phyloP scores from a whole-genome alignment of 2,888 invertebrate species.

The Nemotelus pantherinus region DNA sequence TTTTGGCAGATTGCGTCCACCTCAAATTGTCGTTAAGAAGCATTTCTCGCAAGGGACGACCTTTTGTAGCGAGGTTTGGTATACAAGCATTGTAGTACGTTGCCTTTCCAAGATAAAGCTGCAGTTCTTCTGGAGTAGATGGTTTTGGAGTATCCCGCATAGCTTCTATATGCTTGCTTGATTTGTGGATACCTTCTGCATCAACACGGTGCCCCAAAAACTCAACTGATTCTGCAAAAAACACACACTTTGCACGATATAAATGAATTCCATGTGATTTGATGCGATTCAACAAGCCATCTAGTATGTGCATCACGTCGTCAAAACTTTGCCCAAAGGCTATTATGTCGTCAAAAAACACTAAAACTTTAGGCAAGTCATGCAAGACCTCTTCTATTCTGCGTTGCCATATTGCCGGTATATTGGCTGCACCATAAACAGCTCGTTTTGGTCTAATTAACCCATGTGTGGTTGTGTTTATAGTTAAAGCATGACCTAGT shows the following conservation, averaged over 20 bases:
- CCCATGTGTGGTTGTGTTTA: slow-evolving; percentile 44
- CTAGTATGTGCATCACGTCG: not conserved
- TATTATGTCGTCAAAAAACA: slow-evolving; percentile 34
- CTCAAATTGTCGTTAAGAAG: not conserved
- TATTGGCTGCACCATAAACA: slow-evolving; percentile 41
- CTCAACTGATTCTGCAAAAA: slow-evolving; percentile 34
- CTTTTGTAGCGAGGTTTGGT: slow-evolving; percentile 25
- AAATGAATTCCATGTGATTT: slow-evolving; percentile 39
- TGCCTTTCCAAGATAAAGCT: slow-evolving; percentile 32
- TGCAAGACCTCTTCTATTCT: slow-evolving; percentile 35
- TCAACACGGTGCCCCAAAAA: slow-evolving; percentile 48
- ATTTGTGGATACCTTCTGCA: slow-evolving; percentile 44
- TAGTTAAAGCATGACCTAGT: slow-evolving; percentile 20
- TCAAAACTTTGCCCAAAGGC: slow-evolving; percentile 23
- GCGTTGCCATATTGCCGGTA: slow-evolving; percentile 47
- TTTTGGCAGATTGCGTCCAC: slow-evolving; percentile 8
- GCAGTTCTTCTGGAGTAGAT: slow-evolving; percentile 19
- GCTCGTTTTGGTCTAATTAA: slow-evolving; percentile 14
- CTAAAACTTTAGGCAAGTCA: slow-evolving; percentile 7
- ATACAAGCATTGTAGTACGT: slow-evolving; percentile 23
- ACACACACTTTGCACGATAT: slow-evolving; percentile 45
- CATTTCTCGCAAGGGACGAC: slow-evolving; percentile 16
- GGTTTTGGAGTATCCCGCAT: slow-evolving; percentile 42
- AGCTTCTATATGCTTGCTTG: slow-evolving; percentile 46
- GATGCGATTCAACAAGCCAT: not conserved